A percentile compares a stretch with the other conserved stretches of the same genome.
Evolutionary conservation across 2,888 invertebrate genomes (phyloP).

Genomic region (Orthonychiurus folsomi): DNA sequence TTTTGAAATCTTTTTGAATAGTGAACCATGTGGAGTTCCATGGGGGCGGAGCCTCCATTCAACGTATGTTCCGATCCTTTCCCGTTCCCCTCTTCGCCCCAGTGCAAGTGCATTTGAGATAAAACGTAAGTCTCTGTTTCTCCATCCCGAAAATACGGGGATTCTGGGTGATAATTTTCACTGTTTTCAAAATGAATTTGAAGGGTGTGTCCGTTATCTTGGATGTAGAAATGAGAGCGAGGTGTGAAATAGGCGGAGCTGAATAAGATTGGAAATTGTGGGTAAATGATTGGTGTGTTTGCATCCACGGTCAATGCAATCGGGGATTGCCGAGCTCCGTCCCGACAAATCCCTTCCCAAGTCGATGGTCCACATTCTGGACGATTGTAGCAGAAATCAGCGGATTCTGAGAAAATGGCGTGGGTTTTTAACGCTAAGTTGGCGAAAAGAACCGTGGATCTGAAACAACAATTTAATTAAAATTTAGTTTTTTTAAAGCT

Average conservation of each 20-base stretch:
- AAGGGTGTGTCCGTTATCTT: neutral
- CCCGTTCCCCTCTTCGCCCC: neutral
- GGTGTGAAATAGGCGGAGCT: neutral
- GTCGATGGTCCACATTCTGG: slow-evolving; percentile 11
- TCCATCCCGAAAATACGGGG: neutral
- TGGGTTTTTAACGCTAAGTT: too few species aligned
- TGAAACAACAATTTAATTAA: too few species aligned
- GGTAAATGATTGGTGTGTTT: neutral
- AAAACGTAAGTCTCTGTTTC: neutral
- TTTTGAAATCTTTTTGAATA: neutral
- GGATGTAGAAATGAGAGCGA: neutral
- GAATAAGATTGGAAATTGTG: neutral
- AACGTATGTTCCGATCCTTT: slow-evolving; percentile 5
- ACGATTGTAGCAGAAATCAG: slow-evolving; percentile 11
- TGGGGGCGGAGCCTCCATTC: neutral
- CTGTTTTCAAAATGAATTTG: neutral
- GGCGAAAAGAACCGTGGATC: too few species aligned
- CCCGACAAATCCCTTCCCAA: slow-evolving; percentile 12
- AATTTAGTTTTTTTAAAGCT: too few species aligned
- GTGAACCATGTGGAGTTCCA: slow-evolving; percentile 14
- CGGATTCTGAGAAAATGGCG: too few species aligned
- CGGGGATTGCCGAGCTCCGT: slow-evolving; percentile 12
- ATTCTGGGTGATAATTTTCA: neutral
- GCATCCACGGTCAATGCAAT: slow-evolving; percentile 7
- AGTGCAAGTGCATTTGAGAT: neutral